Base-by-base conservation (phyloP, 2,113 vertebrate genomes). In the Peromyscus californicus region DNA sequence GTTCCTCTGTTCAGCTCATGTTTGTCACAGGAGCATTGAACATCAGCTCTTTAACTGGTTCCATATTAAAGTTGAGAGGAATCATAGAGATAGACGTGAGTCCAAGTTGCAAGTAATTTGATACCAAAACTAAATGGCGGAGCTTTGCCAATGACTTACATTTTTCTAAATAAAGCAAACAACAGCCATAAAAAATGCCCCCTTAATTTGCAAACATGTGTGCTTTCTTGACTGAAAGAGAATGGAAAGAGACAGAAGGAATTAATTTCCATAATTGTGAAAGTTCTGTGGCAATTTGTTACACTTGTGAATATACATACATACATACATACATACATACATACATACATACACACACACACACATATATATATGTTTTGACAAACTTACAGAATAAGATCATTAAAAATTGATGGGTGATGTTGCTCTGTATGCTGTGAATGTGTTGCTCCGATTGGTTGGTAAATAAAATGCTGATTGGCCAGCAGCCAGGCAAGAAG, bases 221-320 rank as follows among this genome's bases (percentile, higher is more conserved):
- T 83, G 4, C 21, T 94, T 89, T 96, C 54, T 69, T 85, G n/a
- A 89, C 61, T 93, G 22, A 42, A 29, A 93, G 48, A 87, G 83
- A 92, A 75, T 91, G 21, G 70, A 17, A 48, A 3, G 19, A 33
- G 57, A 48, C 67, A 89, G 67, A 89, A 96, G 39, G 59, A 90
- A 92, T 93, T 94, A 86, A 94, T 93, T 93, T 84, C 16, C 36
- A 67, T 42, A 78, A 86, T 8, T 61, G 24, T 91, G 69, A 24
- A 61, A 93, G 31, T 86, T 97, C 87, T 24, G 51, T 91, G 67
- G 74, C 36, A 88, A 61, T 85, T 87, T 91, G 36, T 89, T 96
- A 89, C 5, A 54, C n/a, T 91, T 89, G 22, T 83, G 78, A 85
- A 24, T 65, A 54, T 59, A 82, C 6, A 51, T 26, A 7, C 4